Conservation (phyloP, 2,113 vertebrate species). For the Hepsetus odoe region DNA sequence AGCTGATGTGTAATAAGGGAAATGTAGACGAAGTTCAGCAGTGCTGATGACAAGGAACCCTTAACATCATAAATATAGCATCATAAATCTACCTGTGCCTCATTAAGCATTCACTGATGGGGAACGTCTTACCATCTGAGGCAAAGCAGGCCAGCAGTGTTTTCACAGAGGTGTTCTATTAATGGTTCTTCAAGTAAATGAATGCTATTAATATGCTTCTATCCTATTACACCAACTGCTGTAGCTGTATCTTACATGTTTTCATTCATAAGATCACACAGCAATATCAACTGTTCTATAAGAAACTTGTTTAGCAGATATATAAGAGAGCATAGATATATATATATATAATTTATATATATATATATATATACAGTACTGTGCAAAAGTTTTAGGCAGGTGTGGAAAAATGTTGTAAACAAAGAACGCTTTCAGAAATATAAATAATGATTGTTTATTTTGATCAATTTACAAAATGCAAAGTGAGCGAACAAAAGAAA, state of each 20-base stretch:
- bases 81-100: slow-evolving; percentile 37
- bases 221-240: neutral
- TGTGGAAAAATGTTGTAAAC: too few relatives aligned
- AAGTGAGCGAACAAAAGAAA: too few relatives aligned
- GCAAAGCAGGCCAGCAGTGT: slow-evolving; percentile 22
- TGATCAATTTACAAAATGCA: too few relatives aligned
- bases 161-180: neutral
- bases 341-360: too few relatives aligned
- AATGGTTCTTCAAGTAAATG: slow-evolving; percentile 1
- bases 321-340: too few relatives aligned
- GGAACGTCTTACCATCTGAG: slow-evolving; percentile 41
- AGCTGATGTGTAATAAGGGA: neutral
- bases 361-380: too few relatives aligned
- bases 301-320: too few relatives aligned
- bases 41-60: neutral
- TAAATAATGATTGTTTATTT: too few relatives aligned
- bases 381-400: too few relatives aligned
- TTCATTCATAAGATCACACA: neutral
- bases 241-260: neutral
- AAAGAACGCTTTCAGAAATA: too few relatives aligned
- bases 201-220: slow-evolving; percentile 8
- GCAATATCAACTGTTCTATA: slow-evolving; percentile 10
- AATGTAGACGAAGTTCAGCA: neutral
- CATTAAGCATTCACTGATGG: slow-evolving; percentile 24
- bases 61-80: slow-evolving; percentile 6